Evolutionary conservation across 2,113 vertebrate species (phyloP), one percentile per base, ranked within the genome.

Genomic region (Fukomys damarensis): DNA sequence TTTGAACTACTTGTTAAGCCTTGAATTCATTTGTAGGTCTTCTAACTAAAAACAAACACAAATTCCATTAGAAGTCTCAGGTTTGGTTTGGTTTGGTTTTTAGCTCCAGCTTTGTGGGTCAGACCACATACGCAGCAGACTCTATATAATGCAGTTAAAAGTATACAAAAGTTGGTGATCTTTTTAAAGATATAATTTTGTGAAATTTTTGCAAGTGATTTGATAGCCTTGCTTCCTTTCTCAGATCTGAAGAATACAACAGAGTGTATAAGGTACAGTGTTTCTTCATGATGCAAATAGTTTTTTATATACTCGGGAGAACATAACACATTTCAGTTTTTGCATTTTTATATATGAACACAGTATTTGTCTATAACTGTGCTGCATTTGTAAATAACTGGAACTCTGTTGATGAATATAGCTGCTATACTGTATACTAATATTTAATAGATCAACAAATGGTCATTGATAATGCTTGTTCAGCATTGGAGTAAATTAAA

Each of bases 351-450:
- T 95, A 89, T 68, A 46, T 91, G 89, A 96, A 46, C 76, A 96
- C 77, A 96, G 95, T 95, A 97, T 83, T 32, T 63, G 93, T 46
- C 97, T 97, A 43, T 95, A 94, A 95, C 97, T 98, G 92, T 98
- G 97, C 93, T 84, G 76, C 66, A 94, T 84, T 87, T 96, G 82
- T 65, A 91, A 87, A 86, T 97, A 98, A 97, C 98, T 98, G 98
- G 98, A 99, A 98, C 96, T 98, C 93, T 97, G 97, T 91, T 98
- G 96, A 97, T 96, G 93, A 98, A 93, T 96, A 96, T 97, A 97
- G 97, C 97, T 98, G 91, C 97, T 97, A 46, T 96, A 95, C 54
- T 96, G 19, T 97, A 90, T 95, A 93, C 43, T 58, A 95, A 80
- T 96, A 87, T 95, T 97, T 96, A 95, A 96, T 95, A 98, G 93